A percentile compares a stretch with the other conserved stretches of the same genome.
phyloP scores from a whole-genome alignment of 2,888 invertebrate species.

The Eupithecia pulchellata region DNA sequence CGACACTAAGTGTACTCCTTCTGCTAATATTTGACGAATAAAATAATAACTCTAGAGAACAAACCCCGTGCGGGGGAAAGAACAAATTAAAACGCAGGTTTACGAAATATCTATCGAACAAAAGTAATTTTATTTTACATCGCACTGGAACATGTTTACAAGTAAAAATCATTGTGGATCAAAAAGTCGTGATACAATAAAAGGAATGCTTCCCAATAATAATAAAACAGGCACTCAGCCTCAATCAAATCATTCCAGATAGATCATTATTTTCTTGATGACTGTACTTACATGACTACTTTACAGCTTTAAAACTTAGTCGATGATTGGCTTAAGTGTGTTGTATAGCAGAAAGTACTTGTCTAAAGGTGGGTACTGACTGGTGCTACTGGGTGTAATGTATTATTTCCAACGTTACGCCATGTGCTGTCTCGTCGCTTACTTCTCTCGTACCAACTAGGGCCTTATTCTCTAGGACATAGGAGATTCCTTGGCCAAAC shows the following conservation, averaged over 20 bases:
- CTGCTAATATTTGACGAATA: too few relatives aligned
- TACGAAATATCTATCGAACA: not conserved
- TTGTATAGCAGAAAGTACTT: not conserved
- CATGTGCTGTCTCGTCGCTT: too few relatives aligned
- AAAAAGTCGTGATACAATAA: not conserved
- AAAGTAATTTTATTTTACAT: not conserved
- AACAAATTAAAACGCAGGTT: not conserved
- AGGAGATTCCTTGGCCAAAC: too few relatives aligned
- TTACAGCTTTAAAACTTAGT: not conserved
- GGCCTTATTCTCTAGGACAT: too few relatives aligned
- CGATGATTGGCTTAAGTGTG: slow-evolving; percentile 8
- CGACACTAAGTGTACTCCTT: too few relatives aligned
- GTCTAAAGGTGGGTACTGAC: too few relatives aligned
- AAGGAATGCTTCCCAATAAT: slow-evolving; percentile 4
- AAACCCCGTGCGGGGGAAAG: too few relatives aligned
- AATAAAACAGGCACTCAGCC: slow-evolving; percentile 13
- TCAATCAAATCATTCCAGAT: slow-evolving; percentile 6
- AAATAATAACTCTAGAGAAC: too few relatives aligned
- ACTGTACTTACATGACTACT: slow-evolving; percentile 10
- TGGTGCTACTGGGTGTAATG: too few relatives aligned
- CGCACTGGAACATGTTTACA: not conserved
- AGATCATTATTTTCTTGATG: slow-evolving; percentile 10
- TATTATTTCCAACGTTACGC: too few relatives aligned
- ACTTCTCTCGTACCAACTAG: too few relatives aligned
- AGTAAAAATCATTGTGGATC: not conserved